These are phyloP conservation scores for Setipinna tenuifilis DNA, from an alignment of 2,797 vertebrate genomes.

Conservation along the genomic window DNA sequence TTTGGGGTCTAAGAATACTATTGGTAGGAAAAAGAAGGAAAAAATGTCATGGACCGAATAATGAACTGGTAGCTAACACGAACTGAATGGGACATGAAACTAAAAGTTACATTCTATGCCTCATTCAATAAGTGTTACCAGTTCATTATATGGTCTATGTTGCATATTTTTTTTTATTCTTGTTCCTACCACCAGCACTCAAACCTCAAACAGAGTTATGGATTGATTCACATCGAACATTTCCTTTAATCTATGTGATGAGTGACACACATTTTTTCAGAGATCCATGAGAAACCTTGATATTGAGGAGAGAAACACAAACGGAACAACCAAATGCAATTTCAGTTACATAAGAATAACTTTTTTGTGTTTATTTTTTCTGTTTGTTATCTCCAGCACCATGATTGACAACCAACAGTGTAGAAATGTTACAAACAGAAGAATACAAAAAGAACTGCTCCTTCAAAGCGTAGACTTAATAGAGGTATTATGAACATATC, in stretches of 20 bases:
- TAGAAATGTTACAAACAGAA: constrained; percentile 55
- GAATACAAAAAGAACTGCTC: constrained; percentile 55
- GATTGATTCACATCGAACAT: too few relatives aligned
- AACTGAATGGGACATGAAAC: too few relatives aligned
- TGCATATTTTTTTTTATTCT: too few relatives aligned
- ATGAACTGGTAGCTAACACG: too few relatives aligned
- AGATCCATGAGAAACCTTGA: not conserved
- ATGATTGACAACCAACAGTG: constrained; percentile 57
- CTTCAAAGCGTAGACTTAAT: constrained; percentile 21
- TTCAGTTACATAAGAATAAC: constrained; percentile 27
- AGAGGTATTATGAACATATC: constrained; percentile 41
- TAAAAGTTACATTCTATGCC: too few relatives aligned
- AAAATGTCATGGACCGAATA: too few relatives aligned
- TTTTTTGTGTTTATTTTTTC: constrained; percentile 43
- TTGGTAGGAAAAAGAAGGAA: too few relatives aligned
- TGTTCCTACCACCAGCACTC: too few relatives aligned
- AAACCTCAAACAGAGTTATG: too few relatives aligned
- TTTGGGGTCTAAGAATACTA: too few relatives aligned
- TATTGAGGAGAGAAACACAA: not conserved
- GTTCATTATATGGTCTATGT: too few relatives aligned
- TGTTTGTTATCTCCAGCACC: constrained; percentile 39
- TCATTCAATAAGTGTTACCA: too few relatives aligned
- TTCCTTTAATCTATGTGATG: not conserved
- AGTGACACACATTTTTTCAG: not conserved
- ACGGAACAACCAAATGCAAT: not conserved